Evolutionary conservation across 2,888 invertebrate species (phyloP).

Genomic region (Crocallis elinguaria): DNA sequence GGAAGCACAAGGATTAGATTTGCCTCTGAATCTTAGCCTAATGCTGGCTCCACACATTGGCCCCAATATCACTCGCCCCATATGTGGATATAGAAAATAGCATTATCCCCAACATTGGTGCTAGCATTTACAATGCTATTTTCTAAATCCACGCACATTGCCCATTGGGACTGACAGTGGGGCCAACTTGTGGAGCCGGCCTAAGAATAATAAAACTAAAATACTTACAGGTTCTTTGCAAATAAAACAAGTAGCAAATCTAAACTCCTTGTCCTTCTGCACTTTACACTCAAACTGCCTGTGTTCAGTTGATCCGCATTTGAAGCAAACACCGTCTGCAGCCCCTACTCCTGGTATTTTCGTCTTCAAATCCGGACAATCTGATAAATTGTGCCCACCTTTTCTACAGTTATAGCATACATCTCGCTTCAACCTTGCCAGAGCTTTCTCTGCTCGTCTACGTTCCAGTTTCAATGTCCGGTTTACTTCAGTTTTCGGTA

Average conservation of each 20-base stretch:
- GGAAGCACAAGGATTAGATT: too few species aligned
- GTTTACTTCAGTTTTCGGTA: conserved; percentile 88
- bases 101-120: too few species aligned
- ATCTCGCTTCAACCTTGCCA: conserved; percentile 87
- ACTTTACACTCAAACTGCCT: conserved; percentile 90
- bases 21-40: too few species aligned
- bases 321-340: conserved; percentile 91
- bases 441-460: conserved; percentile 88
- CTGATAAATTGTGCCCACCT: conserved; percentile 91
- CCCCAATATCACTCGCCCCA: too few species aligned
- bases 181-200: too few species aligned
- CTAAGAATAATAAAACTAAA: neutral
- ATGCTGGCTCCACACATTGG: too few species aligned
- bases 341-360: conserved; percentile 77
- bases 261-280: conserved; percentile 87
- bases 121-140: too few species aligned
- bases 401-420: conserved; percentile 92
- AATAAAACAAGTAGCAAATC: conserved; percentile 95
- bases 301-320: conserved; percentile 96
- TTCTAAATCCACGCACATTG: too few species aligned
- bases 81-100: too few species aligned
- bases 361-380: conserved; percentile 89
- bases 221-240: conserved; percentile 89
- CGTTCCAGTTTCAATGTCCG: conserved; percentile 88
- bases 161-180: too few species aligned